Base-by-base conservation (phyloP, 2,888 invertebrate species). In the Lamproptera curius region DNA sequence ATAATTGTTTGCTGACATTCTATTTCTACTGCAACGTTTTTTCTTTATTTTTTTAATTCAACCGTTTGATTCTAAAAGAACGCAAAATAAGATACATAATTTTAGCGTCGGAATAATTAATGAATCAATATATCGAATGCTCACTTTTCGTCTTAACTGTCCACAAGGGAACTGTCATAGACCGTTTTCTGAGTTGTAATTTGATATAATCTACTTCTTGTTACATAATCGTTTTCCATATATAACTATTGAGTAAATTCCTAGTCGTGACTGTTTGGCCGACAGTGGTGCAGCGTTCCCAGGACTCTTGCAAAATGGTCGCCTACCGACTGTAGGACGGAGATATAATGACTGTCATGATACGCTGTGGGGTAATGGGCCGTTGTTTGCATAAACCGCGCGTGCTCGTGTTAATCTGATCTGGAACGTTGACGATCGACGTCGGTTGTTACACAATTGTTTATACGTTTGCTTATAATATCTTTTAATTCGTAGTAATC, bases 371-470 rank as follows among this genome's bases (percentile, higher is more conserved):
- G 68, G 68, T 72, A 74, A 74, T 69, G 65, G 66, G 58, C 63
- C 63, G 73, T 73, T 70, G 75, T 81, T 83, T 76, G 73, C 77
- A 79, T 79, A 76, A 77, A 76, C 70, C 60, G 54, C 61, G 65
- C 70, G 76, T 76, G 81, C 73, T 80, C 69, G 67, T 67, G 73
- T 70, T 74, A 77, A 70, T 71, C 62, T 61, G 57, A 57, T 59
- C 58, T 54, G 55, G 58, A 56, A 53, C 59, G 55, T 57, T 56
- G 47, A 46, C 54, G 46, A 43, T 52, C 47, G 52, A 53, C 51
- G 13, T 13, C 28, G 35, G n/a, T 50, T 50, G 39, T 39, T 54
- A 49, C 6, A 6, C 45, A 53, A 57, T 57, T 56, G 44, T 43
- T 23, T n/a, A n/a, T n/a, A n/a, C n/a, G n/a, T n/a, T n/a, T n/a